Percentiles rank a stretch among this genome's conserved stretches.
Conservation (phyloP, 2,113 vertebrate species). For the Phaethornis superciliosus region DNA sequence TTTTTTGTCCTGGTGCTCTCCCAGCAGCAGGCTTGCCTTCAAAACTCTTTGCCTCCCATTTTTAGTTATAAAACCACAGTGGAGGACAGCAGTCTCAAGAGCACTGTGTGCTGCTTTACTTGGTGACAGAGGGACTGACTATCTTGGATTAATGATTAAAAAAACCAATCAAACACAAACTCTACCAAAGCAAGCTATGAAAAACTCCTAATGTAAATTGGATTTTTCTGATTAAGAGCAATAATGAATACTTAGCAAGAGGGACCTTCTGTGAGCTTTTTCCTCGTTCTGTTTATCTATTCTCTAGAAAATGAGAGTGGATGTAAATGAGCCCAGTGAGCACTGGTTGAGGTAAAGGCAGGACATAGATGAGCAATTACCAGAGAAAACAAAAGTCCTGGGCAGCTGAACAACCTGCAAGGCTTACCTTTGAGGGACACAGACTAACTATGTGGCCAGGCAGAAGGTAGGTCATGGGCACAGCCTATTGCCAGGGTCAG, state of each 20-base stretch:
- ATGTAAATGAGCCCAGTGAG: not conserved
- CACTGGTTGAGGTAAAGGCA: not conserved
- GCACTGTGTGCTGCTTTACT: not conserved
- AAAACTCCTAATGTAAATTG: not conserved
- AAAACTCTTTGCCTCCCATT: not conserved
- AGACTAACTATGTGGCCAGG: not conserved
- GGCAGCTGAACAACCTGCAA: not conserved
- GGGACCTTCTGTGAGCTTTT: not conserved
- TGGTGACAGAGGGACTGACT: not conserved
- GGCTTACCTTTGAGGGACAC: not conserved
- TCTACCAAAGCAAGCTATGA: not conserved
- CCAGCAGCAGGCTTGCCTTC: not conserved
- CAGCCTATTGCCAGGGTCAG: not conserved
- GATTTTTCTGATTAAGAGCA: not conserved
- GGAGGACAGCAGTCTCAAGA: not conserved
- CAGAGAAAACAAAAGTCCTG: not conserved
- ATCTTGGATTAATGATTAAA: not conserved
- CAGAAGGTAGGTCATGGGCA: not conserved
- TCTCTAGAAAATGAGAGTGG: not conserved
- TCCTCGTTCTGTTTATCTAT: not conserved
- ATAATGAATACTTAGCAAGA: not conserved
- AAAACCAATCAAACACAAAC: not conserved
- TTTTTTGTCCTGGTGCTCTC: not conserved
- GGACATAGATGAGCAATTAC: not conserved
- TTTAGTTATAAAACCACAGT: not conserved